Evolutionary conservation across 2,797 vertebrate species (phyloP).

Genomic region (Cossypha dichroa): DNA sequence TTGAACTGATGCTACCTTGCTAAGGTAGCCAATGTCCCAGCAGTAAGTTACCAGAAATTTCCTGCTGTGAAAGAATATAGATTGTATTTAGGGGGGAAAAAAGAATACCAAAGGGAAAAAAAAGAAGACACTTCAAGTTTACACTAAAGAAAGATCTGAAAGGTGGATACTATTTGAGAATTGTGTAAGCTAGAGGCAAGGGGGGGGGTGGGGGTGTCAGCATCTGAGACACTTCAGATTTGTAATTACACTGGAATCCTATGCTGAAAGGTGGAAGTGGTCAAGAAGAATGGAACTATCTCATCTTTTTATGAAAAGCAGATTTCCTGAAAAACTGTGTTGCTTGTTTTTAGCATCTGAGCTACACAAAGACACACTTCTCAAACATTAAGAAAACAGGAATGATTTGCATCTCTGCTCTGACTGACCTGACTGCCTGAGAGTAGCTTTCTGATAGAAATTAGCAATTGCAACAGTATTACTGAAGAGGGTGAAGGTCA

Average conservation of each 20-base stretch:
- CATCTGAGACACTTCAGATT: not conserved
- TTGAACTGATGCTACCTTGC: not conserved
- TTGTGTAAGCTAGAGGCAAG: not conserved
- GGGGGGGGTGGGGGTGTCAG: not conserved
- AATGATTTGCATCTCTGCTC: not conserved
- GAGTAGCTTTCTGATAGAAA: not conserved
- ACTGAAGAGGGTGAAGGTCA: not conserved
- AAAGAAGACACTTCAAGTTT: not conserved
- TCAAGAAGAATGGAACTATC: not conserved
- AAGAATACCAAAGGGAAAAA: not conserved
- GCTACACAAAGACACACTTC: not conserved
- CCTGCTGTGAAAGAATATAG: not conserved
- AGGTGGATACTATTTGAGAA: not conserved
- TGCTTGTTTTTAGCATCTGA: not conserved
- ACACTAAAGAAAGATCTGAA: not conserved
- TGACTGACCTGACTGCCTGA: not conserved
- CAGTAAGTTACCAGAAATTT: not conserved
- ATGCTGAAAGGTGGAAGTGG: not conserved
- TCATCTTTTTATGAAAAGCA: not conserved
- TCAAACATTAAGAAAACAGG: not conserved
- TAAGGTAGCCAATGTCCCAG: not conserved
- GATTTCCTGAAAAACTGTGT: not conserved
- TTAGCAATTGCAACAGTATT: not conserved
- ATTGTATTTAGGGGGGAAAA: not conserved
- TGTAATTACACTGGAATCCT: not conserved